Percentiles rank a stretch among this genome's conserved stretches.
Conservation (phyloP, 2,113 vertebrate species). For the Nymphicus hollandicus region DNA sequence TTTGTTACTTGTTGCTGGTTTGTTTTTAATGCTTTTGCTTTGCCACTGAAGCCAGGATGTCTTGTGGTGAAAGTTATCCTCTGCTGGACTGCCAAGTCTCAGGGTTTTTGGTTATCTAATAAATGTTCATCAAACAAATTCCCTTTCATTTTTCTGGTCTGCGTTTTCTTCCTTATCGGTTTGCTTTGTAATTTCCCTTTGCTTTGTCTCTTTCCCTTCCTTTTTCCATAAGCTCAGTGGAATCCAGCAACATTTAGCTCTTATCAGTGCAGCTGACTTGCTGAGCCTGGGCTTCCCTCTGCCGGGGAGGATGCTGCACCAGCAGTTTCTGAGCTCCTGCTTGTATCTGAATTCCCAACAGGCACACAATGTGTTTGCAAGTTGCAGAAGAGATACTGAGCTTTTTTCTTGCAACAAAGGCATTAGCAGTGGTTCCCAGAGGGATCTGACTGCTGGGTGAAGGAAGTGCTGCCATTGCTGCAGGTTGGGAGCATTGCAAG, state of each 20-base stretch:
- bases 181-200: not conserved
- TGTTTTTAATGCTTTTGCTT: not conserved
- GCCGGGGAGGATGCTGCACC: not conserved
- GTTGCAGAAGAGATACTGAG: not conserved
- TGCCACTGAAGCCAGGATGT: not conserved
- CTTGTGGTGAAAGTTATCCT: not conserved
- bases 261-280: not conserved
- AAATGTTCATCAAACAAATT: not conserved
- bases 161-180: not conserved
- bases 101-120: not conserved
- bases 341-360: accelerated
- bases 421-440: not conserved
- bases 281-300: not conserved
- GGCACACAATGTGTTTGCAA: not conserved
- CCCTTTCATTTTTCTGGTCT: not conserved
- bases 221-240: not conserved
- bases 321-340: not conserved
- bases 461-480: not conserved
- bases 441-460: not conserved
- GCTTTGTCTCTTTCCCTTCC: not conserved
- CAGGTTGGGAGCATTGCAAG: not conserved
- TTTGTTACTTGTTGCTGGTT: not conserved
- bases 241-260: not conserved
- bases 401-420: not conserved
- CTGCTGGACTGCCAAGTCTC: not conserved